phyloP scores from a whole-genome alignment of 2,797 vertebrate species.

The Microchirus variegatus region DNA sequence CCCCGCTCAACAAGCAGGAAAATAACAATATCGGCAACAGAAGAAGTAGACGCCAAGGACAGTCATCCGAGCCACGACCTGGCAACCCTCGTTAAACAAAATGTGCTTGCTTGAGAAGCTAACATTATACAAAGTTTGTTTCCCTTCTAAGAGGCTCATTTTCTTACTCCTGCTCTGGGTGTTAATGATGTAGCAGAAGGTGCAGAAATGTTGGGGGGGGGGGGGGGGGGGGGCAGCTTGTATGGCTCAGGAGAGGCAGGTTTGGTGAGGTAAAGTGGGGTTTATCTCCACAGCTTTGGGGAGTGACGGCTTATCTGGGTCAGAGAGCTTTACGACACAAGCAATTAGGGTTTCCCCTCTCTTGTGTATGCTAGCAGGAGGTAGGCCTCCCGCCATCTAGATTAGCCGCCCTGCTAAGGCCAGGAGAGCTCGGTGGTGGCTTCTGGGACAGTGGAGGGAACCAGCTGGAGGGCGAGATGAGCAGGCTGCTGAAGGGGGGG shows the following conservation, averaged over 20 bases:
- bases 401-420: conserved; percentile 71
- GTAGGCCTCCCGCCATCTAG: conserved; percentile 78
- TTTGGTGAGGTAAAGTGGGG: conserved; percentile 86
- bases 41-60: too few species aligned
- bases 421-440: conserved; percentile 49
- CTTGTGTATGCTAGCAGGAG: conserved; percentile 75
- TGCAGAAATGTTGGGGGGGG: conserved; percentile 48
- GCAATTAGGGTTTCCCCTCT: conserved; percentile 82
- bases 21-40: too few species aligned
- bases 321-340: conserved; percentile 86
- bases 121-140: neutral
- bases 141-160: neutral
- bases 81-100: too few species aligned
- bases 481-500: conserved; percentile 18
- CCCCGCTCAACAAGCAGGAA: too few species aligned
- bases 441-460: conserved; percentile 59
- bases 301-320: conserved; percentile 83
- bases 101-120: neutral
- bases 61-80: too few species aligned
- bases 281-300: conserved; percentile 84
- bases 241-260: conserved; percentile 78
- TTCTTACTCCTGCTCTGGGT: conserved; percentile 16
- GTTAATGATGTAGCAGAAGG: conserved; percentile 74
- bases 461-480: conserved; percentile 70
- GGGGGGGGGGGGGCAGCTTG: conserved; percentile 15